Conservation (phyloP, 2,888 invertebrate genomes). For the Zygothrica quintamaculata region DNA sequence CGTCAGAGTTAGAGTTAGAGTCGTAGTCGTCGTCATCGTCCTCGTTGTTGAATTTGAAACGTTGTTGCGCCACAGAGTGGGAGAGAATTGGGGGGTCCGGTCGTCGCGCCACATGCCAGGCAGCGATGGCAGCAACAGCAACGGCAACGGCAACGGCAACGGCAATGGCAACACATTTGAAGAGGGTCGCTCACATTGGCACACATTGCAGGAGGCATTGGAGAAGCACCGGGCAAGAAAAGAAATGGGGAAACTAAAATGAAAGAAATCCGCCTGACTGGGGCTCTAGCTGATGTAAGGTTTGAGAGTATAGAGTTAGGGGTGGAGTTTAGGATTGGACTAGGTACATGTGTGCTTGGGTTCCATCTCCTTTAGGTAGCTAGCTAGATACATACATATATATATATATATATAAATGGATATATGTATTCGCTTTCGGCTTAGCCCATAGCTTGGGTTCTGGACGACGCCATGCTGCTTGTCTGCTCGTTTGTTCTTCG, state of each 20-base stretch:
- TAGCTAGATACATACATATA: neutral
- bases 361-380: conserved; percentile 30
- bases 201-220: conserved; percentile 41
- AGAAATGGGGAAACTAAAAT: conserved; percentile 80
- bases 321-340: conserved; percentile 18
- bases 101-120: conserved; percentile 72
- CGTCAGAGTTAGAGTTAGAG: neutral
- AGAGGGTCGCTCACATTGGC: conserved; percentile 67
- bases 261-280: conserved; percentile 71
- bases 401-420: neutral
- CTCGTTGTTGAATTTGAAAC: conserved; percentile 66
- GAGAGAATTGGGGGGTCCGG: conserved; percentile 50
- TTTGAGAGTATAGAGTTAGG: conserved; percentile 16
- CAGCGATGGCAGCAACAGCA: conserved; percentile 39
- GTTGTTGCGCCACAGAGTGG: conserved; percentile 56
- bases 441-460: conserved; percentile 45
- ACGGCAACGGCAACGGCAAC: conserved; percentile 20
- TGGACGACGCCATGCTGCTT: conserved; percentile 66
- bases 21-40: conserved; percentile 45
- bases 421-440: conserved; percentile 35
- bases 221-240: conserved; percentile 41
- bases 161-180: conserved; percentile 71
- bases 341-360: conserved; percentile 35
- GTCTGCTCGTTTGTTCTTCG: conserved; percentile 81
- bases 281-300: conserved; percentile 5